Conservation (phyloP, 2,888 invertebrate genomes). For the Chaitophorus viminalis region DNA sequence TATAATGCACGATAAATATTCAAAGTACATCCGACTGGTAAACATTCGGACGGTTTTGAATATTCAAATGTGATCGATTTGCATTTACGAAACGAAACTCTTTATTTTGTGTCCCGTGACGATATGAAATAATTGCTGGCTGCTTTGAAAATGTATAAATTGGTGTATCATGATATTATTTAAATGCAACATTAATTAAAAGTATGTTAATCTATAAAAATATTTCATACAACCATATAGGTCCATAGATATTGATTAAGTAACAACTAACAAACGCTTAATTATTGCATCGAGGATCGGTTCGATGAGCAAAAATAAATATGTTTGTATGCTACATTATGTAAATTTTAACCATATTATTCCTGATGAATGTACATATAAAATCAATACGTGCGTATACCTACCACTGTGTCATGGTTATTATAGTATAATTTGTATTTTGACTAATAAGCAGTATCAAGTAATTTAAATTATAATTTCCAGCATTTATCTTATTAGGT, state of each 20-base stretch:
- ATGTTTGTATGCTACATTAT: neutral
- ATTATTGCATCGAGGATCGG: too few species aligned
- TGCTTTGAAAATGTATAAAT: too few species aligned
- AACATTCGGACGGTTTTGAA: neutral
- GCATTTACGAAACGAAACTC: neutral
- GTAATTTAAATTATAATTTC: neutral
- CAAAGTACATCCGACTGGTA: conserved; percentile 7
- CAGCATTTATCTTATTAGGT: too few species aligned
- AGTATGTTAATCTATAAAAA: too few species aligned
- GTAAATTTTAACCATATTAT: neutral
- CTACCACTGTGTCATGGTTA: neutral
- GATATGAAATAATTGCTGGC: too few species aligned
- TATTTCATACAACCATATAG: too few species aligned
- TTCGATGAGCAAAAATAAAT: too few species aligned
- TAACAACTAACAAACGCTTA: too few species aligned
- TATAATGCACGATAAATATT: neutral
- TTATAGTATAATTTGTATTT: neutral
- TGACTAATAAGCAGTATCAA: neutral
- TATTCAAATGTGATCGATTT: conserved; percentile 11
- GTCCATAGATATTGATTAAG: too few species aligned
- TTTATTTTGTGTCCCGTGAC: too few species aligned
- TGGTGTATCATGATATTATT: too few species aligned
- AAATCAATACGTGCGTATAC: neutral
- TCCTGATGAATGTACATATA: neutral
- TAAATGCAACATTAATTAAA: too few species aligned